Base-by-base conservation (phyloP, 2,113 vertebrate species). In the Calidris pugnax region DNA sequence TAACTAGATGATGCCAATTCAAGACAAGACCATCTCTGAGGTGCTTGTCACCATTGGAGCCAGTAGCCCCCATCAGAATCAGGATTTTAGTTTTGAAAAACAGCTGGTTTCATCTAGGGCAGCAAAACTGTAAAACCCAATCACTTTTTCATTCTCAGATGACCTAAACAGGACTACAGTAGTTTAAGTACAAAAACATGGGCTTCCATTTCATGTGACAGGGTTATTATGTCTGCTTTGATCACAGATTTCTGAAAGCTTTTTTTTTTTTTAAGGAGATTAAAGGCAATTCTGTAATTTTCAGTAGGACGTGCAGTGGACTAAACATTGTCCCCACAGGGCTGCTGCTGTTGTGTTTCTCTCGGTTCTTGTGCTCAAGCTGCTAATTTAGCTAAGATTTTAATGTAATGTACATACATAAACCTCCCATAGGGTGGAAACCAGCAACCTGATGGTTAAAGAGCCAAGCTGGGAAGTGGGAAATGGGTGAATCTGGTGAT, bases 251-350 rank as follows among this genome's bases (percentile, higher is more conserved):
- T 88, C 74, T 84, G 56, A 53, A 84, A 71, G 33, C 2, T 0
- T 71, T 47, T 47, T 47, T 47, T 85, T 90, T 64, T 85, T 90
- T 67, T 39, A 63, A 67, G 47, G 33, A 56, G 9, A 60, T 88
- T 93, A 72, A 96, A 92, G 53, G 32, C 33, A 86, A 60, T 88
- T 88, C 26, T 56, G 23, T 80, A 68, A n/a, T 75, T 93, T 94
- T 63, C 35, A 39, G n/a, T 43, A 77, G 56, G 86, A 72, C 11
- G 32, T 0, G 1, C 6, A 35, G 32, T 48, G 68, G 53, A 62
- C 50, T 69, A 62, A 9, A 35, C n/a, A 12, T 21, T 74, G 8
- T n/a, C n/a, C 24, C 55, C 66, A 67, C 27, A 33, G 6, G 24
- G 51, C 22, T 43, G n/a, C 14, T 81, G 84, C 60, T 84, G 22